Base-by-base conservation (phyloP, 1,140 invertebrate species). In the Platyura marginata region DNA sequence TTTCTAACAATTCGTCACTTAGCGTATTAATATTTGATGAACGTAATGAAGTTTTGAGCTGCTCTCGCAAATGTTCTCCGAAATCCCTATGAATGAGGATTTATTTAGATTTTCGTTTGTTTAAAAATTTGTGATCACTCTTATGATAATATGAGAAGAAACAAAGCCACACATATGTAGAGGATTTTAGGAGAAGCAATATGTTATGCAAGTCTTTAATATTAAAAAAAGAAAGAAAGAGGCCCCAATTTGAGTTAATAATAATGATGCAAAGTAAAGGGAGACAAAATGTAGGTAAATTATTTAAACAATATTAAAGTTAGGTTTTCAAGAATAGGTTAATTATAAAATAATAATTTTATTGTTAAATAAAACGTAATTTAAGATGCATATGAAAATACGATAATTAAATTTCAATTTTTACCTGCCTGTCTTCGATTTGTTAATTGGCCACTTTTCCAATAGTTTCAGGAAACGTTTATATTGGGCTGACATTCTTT, bases 361-460 rank as follows among this genome's bases (percentile, higher is more conserved):
- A 43, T 39, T 41, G n/a, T n/a, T n/a, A n/a, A n/a, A n/a, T n/a
- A n/a, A 18, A 15, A 38, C 5, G 32, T 37, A n/a, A 41, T n/a
- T 15, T 33, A 41, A 39, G 34, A 45, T 21, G 15, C 29, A 32
- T 6, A 25, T 16, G 36, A 13, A 19, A 47, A 10, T 46, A 50
- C 49, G 49, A 48, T 49, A 48, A 33, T 21, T 46, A 45, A 44
- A 38, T 43, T 21, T 40, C 41, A 51, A 56, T 64, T n/a, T n/a
- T n/a, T 65, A 84, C 81, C 78, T 77, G 55, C 75, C 75, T 20
- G 62, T 57, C 69, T 86, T 88, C 11, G 65, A 64, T 49, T 65
- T 61, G 59, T 87, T 82, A 21, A 83, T 47, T 22, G 82, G 81
- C 83, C 83, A 89, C 56, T 75, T 75, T 58, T 84, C 73, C 47